A percentile compares a stretch with the other conserved stretches of the same genome.
Conservation (phyloP, 1,140 invertebrate genomes). For the Chrysopa pallens region DNA sequence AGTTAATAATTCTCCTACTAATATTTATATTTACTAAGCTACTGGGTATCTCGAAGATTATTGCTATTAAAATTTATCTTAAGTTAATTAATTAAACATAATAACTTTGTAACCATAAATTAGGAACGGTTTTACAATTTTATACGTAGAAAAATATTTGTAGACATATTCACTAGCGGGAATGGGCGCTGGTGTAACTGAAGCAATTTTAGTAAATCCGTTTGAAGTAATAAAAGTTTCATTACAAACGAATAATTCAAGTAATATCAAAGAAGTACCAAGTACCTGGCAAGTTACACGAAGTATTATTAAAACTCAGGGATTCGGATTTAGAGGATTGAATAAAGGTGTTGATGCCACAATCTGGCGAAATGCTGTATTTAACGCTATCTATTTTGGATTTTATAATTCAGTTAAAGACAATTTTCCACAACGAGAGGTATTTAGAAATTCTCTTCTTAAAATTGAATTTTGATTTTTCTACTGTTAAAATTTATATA, state of each 20-base stretch:
- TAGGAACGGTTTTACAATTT: conserved; percentile 3
- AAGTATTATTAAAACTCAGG: conserved; percentile 53
- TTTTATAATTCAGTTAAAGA: conserved; percentile 84
- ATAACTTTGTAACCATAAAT: conserved; percentile 1
- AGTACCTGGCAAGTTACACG: conserved; percentile 62
- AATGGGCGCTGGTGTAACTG: conserved; percentile 67
- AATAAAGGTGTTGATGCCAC: conserved; percentile 83
- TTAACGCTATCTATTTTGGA: conserved; percentile 88
- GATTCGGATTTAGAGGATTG: conserved; percentile 58
- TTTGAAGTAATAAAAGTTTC: conserved; percentile 91
- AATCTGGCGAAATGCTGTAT: conserved; percentile 68
- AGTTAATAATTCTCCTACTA: no score
- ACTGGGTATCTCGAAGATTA: no score
- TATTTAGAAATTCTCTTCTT: conserved; percentile 7
- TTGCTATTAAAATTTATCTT: conserved; percentile 8
- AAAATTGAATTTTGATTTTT: neutral
- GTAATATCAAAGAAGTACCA: conserved; percentile 31
- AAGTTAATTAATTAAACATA: conserved; percentile 6
- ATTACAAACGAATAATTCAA: conserved; percentile 46
- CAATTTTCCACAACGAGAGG: conserved; percentile 47
- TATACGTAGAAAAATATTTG: conserved; percentile 13
- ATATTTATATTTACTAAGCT: conserved; percentile 1
- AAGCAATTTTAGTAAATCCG: conserved; percentile 79
- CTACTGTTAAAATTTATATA: conserved; percentile 1
- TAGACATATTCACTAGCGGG: conserved; percentile 77